Conservation (phyloP, 1,140 invertebrate genomes). For the Aphaenogaster ashmeadi region DNA sequence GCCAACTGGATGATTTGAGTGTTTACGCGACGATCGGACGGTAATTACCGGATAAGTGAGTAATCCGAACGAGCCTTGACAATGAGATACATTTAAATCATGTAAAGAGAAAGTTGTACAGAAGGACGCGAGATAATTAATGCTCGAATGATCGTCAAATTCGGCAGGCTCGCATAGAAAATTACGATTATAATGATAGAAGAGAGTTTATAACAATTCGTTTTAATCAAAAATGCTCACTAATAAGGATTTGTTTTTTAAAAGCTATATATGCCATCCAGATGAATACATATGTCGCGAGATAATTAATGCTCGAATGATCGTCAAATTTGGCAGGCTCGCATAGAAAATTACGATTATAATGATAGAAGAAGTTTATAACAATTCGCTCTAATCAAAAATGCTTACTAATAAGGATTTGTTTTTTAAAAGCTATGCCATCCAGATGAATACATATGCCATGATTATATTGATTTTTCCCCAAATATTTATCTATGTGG, state of each 20-base stretch:
- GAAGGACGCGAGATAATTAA: not conserved
- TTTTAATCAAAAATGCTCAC: not conserved
- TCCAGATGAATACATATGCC: not conserved
- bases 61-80: not conserved
- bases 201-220: not conserved
- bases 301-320: not conserved
- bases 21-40: conserved; percentile 43
- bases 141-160: not conserved
- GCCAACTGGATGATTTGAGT: conserved; percentile 50
- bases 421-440: not conserved
- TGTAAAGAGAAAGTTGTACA: not conserved
- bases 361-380: not conserved
- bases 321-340: not conserved
- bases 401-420: not conserved
- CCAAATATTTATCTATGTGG: too few species aligned
- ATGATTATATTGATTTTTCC: not conserved
- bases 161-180: not conserved
- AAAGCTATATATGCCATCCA: not conserved
- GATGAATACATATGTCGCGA: not conserved
- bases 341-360: conserved; percentile 3
- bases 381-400: not conserved
- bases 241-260: not conserved
- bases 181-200: not conserved
- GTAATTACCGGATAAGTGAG: conserved; percentile 45
- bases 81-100: conserved; percentile 9